phyloP scores from a whole-genome alignment of 2,113 vertebrate species.

The Vulpes lagopus region DNA sequence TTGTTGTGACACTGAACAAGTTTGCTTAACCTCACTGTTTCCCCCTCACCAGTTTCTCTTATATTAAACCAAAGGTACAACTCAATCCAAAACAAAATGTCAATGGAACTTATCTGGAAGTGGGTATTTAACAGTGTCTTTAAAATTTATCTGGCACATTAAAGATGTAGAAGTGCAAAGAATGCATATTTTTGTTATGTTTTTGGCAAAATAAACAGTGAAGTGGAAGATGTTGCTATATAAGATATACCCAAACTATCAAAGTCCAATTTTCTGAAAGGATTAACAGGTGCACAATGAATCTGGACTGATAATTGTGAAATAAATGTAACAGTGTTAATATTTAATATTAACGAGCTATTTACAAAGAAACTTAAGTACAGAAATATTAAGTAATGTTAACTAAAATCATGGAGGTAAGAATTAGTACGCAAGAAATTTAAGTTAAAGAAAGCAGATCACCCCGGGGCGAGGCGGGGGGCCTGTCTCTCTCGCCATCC shows the following conservation, averaged over 20 bases:
- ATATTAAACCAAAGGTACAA: background rate
- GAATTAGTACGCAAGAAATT: background rate
- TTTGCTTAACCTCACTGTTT: background rate
- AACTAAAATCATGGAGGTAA: background rate
- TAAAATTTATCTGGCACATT: background rate
- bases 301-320: background rate
- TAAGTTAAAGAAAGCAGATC: background rate
- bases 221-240: background rate
- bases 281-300: background rate
- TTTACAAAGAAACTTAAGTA: background rate
- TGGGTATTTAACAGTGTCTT: background rate
- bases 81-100: slow-evolving; percentile 1
- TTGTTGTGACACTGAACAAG: background rate
- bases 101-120: background rate
- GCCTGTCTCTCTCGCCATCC: no score
- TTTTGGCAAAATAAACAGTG: background rate
- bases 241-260: background rate
- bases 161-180: background rate
- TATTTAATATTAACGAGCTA: background rate
- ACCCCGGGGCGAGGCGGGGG: background rate
- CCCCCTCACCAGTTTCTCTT: background rate
- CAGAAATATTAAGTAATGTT: slow-evolving; percentile 10
- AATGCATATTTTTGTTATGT: background rate
- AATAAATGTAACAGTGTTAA: slow-evolving; percentile 6
- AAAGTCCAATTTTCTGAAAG: slow-evolving; percentile 14